Evolutionary conservation across 2,797 vertebrate genomes (phyloP).

Genomic region (Pipistrellus kuhlii): DNA sequence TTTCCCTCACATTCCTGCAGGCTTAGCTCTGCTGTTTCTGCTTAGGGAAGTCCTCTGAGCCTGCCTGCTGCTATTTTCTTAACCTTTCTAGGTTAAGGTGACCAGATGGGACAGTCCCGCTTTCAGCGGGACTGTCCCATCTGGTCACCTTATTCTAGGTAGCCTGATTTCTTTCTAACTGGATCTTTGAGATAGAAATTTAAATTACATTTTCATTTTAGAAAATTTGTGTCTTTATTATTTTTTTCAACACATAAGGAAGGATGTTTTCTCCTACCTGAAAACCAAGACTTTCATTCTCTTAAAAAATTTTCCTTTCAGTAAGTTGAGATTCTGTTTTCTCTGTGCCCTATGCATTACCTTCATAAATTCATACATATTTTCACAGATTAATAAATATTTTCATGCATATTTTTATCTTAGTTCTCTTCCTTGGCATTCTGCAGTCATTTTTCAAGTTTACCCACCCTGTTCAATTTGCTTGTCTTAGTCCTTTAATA

Average conservation of each 20-base stretch:
- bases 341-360: not conserved
- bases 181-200: not conserved
- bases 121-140: too few relatives aligned
- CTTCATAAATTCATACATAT: not conserved
- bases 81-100: not conserved
- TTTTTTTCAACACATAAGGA: not conserved
- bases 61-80: not conserved
- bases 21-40: not conserved
- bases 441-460: not conserved
- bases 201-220: constrained; percentile 12
- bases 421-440: not conserved
- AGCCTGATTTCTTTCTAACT: not conserved
- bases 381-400: not conserved
- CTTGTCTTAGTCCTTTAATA: not conserved
- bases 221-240: not conserved
- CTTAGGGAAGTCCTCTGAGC: not conserved
- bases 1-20: not conserved
- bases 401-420: not conserved
- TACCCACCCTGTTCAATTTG: not conserved
- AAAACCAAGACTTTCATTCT: constrained; percentile 16
- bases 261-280: not conserved
- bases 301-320: not conserved
- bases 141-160: too few relatives aligned
- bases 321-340: not conserved
- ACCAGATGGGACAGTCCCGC: too few relatives aligned